Conservation (phyloP, 2,888 invertebrate genomes). For the Limnephilus rhombicus region DNA sequence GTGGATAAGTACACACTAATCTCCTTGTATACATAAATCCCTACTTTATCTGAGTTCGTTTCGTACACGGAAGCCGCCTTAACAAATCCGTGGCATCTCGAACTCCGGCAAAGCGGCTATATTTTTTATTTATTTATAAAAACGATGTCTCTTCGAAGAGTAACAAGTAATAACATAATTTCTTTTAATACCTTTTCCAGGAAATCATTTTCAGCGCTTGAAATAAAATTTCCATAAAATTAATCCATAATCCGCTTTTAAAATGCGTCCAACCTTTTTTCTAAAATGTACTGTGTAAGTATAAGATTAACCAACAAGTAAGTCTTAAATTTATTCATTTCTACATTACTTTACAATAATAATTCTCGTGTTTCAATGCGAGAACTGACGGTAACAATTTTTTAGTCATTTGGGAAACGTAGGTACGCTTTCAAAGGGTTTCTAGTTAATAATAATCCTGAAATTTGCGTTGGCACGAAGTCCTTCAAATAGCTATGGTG, state of each 20-base stretch:
- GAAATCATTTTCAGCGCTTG: neutral
- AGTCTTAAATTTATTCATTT: neutral
- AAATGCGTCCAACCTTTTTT: neutral
- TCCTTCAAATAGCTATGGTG: neutral
- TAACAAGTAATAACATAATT: neutral
- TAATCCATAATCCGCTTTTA: neutral
- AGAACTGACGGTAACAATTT: neutral
- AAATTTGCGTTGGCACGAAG: neutral
- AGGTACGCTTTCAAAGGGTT: neutral
- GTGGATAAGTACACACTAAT: conserved; percentile 36
- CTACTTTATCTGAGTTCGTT: neutral
- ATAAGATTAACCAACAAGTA: neutral
- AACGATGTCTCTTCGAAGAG: neutral
- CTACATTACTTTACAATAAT: neutral
- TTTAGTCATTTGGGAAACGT: too few species aligned
- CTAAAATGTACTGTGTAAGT: neutral
- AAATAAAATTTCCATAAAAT: neutral
- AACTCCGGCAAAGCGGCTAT: neutral
- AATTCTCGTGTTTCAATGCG: neutral
- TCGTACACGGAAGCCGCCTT: conserved; percentile 12
- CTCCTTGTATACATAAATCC: conserved; percentile 23
- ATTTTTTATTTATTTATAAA: neutral
- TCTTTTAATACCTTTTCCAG: neutral
- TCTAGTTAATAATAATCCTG: neutral
- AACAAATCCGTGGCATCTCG: conserved; percentile 7